Percentiles rank a stretch among this genome's conserved stretches.
phyloP scores from a whole-genome alignment of 2,797 vertebrate species.

The Coccyzus lansbergi region DNA sequence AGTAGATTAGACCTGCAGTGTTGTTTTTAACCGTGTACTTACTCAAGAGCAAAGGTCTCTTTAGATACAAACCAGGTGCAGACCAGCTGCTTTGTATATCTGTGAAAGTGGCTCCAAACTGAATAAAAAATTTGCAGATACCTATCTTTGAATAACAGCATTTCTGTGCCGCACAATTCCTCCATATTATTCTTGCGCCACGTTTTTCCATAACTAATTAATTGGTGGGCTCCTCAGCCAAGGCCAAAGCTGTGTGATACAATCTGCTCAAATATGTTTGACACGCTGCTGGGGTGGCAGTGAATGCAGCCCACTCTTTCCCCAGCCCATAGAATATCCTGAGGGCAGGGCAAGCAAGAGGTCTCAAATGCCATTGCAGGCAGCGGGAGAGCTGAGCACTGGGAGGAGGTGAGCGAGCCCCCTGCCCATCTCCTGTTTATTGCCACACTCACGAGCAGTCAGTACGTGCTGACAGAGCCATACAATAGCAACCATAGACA shows the following conservation, averaged over 20 bases:
- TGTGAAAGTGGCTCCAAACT: not conserved
- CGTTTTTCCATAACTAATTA: not conserved
- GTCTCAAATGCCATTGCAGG: accelerated
- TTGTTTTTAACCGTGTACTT: slow-evolving; percentile 9
- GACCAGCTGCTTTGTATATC: slow-evolving; percentile 47
- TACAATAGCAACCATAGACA: not conserved
- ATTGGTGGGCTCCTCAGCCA: not conserved
- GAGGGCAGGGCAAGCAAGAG: accelerated
- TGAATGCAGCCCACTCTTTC: not conserved
- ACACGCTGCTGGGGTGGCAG: not conserved
- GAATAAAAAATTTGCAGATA: slow-evolving; percentile 12
- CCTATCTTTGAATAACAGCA: not conserved
- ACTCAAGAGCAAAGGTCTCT: not conserved
- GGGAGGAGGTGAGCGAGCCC: accelerated
- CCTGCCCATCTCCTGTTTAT: not conserved
- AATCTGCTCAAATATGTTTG: not conserved
- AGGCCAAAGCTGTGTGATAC: accelerated
- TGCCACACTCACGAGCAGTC: accelerated
- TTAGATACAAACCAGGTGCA: slow-evolving; percentile 34
- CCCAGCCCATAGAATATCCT: not conserved
- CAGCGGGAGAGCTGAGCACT: not conserved
- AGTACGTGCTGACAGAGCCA: not conserved
- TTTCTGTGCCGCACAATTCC: not conserved
- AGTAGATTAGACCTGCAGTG: slow-evolving; percentile 11
- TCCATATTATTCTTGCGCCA: not conserved